Conservation (phyloP, 2,888 invertebrate species). For the Agrilus biguttatus region DNA sequence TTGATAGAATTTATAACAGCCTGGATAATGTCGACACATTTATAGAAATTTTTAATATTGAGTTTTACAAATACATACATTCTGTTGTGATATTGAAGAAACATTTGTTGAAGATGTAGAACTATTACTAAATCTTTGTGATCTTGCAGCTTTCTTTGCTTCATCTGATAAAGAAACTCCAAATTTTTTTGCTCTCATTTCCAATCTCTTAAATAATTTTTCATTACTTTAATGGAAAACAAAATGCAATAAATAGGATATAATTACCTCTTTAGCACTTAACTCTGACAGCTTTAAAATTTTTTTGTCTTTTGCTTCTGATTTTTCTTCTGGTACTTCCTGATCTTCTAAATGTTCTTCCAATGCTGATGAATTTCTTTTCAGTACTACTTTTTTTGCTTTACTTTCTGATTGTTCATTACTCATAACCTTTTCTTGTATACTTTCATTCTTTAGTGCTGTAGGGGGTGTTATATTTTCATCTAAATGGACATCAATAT, state of each 20-base stretch:
- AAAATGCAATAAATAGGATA: slow-evolving; percentile 2
- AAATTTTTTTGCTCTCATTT: slow-evolving; percentile 70
- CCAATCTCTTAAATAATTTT: slow-evolving; percentile 38
- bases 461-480: slow-evolving; percentile 11
- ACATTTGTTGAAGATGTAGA: too few relatives aligned
- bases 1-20: too few relatives aligned
- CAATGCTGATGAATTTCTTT: slow-evolving; percentile 32
- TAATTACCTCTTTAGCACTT: slow-evolving; percentile 39
- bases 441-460: slow-evolving; percentile 19
- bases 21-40: too few relatives aligned
- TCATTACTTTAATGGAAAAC: neutral
- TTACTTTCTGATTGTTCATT: slow-evolving; percentile 20
- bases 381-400: slow-evolving; percentile 48
- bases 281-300: slow-evolving; percentile 43
- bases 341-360: slow-evolving; percentile 12
- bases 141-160: slow-evolving; percentile 51
- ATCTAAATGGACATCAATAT: slow-evolving; percentile 23
- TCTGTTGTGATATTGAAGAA: too few relatives aligned
- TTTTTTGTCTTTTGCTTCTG: slow-evolving; percentile 28
- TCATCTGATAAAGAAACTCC: slow-evolving; percentile 45
- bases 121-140: slow-evolving; percentile 44
- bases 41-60: too few relatives aligned
- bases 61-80: too few relatives aligned
- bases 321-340: slow-evolving; percentile 8
- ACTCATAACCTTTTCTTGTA: slow-evolving; percentile 10